Evolutionary conservation across 2,797 vertebrate species (phyloP).

Genomic region (Sebastes kiyomatsui): DNA sequence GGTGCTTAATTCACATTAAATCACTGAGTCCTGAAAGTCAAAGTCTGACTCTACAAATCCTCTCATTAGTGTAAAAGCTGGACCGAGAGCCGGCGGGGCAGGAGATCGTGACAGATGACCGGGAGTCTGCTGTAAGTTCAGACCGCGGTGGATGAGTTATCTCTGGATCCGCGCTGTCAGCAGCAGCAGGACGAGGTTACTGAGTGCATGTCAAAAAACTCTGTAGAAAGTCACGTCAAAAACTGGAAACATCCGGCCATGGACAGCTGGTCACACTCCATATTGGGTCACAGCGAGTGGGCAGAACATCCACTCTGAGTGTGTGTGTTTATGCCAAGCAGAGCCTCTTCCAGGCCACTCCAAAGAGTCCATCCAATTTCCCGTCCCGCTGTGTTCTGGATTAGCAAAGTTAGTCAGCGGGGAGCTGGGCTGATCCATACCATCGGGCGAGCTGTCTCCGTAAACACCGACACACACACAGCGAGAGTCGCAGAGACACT

Average conservation of each 20-base stretch:
- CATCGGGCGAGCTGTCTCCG: conserved; percentile 9
- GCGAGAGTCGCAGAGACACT: neutral
- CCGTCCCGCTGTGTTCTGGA: conserved; percentile 60
- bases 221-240: conserved; percentile 43
- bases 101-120: conserved; percentile 55
- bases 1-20: conserved; percentile 52
- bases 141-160: conserved; percentile 10
- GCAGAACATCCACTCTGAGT: conserved; percentile 40
- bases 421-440: conserved; percentile 48
- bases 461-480: neutral
- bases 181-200: conserved; percentile 10
- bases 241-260: conserved; percentile 55
- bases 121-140: conserved; percentile 15
- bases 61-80: conserved; percentile 61
- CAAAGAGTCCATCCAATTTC: conserved; percentile 61
- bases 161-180: conserved; percentile 7
- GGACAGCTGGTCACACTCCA: conserved; percentile 73
- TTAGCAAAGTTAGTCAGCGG: conserved; percentile 56
- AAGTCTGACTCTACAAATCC: conserved; percentile 48
- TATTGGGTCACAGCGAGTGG: conserved; percentile 60
- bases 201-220: conserved; percentile 23
- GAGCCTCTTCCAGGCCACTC: conserved; percentile 34
- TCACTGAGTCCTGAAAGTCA: conserved; percentile 55
- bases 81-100: conserved; percentile 30
- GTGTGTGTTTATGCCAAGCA: neutral